Percentiles rank a stretch among this genome's conserved stretches.
These are phyloP conservation scores for Stenodema calcarata DNA, from an alignment of 2,888 invertebrate genomes.

Conservation along the genomic window DNA sequence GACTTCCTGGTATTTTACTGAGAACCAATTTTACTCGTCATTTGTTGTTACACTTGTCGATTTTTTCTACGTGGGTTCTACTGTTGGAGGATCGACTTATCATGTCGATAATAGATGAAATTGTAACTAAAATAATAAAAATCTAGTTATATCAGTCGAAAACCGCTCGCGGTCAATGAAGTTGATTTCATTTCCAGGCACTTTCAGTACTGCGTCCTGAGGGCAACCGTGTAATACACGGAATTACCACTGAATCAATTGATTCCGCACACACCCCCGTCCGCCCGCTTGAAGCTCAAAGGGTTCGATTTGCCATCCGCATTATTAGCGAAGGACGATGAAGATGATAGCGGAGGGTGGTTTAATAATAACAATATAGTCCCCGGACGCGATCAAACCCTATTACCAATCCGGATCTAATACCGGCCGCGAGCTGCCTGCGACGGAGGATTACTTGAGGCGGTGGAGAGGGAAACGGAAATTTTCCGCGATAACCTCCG, in stretches of 20 bases:
- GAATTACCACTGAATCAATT: background rate
- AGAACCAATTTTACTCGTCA: no score
- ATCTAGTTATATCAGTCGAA: no score
- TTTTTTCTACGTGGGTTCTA: no score
- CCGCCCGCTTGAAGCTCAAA: background rate
- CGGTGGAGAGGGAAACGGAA: background rate
- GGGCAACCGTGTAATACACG: background rate
- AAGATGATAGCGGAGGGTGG: background rate
- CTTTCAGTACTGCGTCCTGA: background rate
- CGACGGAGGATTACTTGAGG: background rate
- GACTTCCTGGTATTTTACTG: no score
- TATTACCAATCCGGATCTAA: background rate
- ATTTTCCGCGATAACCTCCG: background rate
- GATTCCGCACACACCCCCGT: background rate
- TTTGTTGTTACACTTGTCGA: no score
- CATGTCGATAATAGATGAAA: no score
- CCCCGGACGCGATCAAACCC: background rate
- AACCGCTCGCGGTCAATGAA: no score
- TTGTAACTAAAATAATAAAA: no score
- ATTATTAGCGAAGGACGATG: background rate
- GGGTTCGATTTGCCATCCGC: background rate
- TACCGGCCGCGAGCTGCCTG: background rate
- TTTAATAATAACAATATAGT: background rate
- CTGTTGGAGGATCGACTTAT: no score
- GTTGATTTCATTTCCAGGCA: background rate